Base-by-base conservation (phyloP, 2,888 invertebrate species). In the Capitulum mitella region DNA sequence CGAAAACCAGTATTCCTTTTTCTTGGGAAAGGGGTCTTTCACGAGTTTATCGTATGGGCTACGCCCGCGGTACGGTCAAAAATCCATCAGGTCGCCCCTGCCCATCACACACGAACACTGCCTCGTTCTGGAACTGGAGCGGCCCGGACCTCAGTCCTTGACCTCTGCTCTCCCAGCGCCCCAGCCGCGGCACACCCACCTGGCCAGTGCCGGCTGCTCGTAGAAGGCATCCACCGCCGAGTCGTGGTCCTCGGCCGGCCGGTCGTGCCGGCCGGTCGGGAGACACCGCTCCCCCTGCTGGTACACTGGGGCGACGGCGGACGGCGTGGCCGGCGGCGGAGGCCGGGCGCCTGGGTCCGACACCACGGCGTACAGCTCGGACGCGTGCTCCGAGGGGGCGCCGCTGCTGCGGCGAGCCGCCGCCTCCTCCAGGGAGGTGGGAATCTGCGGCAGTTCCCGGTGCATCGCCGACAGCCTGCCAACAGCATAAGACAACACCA, bases 311-410 rank as follows among this genome's bases (percentile, higher is more conserved):
- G n/a, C 58, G n/a, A 34, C 70, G 70, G 40, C 40, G 40, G 43
- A 12, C n/a, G 43, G 26, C 74, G 10, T 29, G 19, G 76, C 34
- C 70, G 70, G 70, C 26, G 40, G 70, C 26, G 37, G 46, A 46
- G 76, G 48, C 16, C 46, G 76, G 32, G 32, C 46, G 32, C 19
- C 76, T 5, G 76, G 46, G 46, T 76, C 76, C 6, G 76, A 43
- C 76, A 76, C 76, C 14, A 76, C 76, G 19, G 76, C 76, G 76
- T 76, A 76, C 76, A 76, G 46, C 32, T 76, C 46, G 5, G 76
- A 76, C 2, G 43, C 29, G 19, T n/a, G 76, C 29, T 48, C 46
- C 2, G 46, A 76, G 32, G 76, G 43, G 16, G 46, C 76, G 46
- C 46, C 26, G 48, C 46, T 48, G 76, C 26, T 37, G 16, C 76